phyloP scores from a whole-genome alignment of 2,113 vertebrate species.

The Hystrix cristata region DNA sequence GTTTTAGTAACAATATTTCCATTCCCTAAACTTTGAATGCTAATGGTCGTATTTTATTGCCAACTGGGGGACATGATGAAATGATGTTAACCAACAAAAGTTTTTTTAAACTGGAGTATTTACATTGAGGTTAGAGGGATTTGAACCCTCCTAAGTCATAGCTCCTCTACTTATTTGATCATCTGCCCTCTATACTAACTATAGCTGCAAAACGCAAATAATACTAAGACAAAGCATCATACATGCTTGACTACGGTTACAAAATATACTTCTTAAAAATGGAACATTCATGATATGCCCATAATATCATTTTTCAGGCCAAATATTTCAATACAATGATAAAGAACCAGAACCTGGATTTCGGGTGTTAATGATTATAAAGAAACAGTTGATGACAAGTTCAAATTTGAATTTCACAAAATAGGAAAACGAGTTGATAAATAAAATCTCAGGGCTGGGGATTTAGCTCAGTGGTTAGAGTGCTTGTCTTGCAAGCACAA shows the following conservation, averaged over 20 bases:
- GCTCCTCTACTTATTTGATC: not conserved
- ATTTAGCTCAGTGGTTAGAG: no score
- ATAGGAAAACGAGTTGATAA: not conserved
- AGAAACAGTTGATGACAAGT: not conserved
- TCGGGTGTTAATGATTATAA: not conserved
- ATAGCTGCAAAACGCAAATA: not conserved
- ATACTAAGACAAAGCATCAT: not conserved
- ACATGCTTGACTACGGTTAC: not conserved
- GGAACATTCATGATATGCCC: not conserved
- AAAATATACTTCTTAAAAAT: not conserved
- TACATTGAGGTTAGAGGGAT: not conserved
- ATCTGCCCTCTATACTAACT: not conserved
- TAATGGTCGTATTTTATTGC: not conserved
- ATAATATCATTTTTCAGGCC: not conserved
- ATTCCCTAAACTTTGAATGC: not conserved
- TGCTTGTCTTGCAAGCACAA: no score
- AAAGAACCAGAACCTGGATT: not conserved
- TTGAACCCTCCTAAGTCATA: not conserved
- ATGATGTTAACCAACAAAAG: not conserved
- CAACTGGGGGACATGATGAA: not conserved
- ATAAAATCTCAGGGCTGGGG: not conserved
- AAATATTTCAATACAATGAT: not conserved
- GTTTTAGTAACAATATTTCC: not conserved
- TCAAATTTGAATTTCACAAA: constrained; percentile 26
- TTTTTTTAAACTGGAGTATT: not conserved